Evolutionary conservation across 64 coral and sea anemone genomes (phyloP), one percentile per base, ranked within the genome.

Genomic region (Montipora capricornis): DNA sequence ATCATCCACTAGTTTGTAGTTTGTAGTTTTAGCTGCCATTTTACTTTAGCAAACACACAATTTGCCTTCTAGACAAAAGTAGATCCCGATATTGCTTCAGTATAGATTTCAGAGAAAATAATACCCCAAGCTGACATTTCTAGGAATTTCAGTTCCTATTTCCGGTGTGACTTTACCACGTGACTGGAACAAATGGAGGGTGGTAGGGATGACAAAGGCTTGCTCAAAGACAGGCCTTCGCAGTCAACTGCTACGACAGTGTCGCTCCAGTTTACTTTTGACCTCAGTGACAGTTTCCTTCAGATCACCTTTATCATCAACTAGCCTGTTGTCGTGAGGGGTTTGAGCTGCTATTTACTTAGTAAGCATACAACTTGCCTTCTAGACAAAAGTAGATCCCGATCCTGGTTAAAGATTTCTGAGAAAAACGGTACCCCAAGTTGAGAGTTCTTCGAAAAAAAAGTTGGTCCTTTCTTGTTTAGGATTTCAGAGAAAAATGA

Each of bases 201-300:
- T 37, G 2, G 37, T 37, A 37, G 37, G 37, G 37, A 37, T 37
- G 37, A 37, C 37, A 37, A 37, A 2, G 37, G 37, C 37, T 37
- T 89, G 62, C 92, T 94, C 44, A 94, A 61, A 46, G 85, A 88
- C 15, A 89, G 86, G 17, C 92, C 92, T 94, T 94, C 92, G 47
- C 92, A 94, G 60, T 94, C 92, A 29, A 94, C 92, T 81, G 92
- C 84, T 82, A 94, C 16, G 79, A 81, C 77, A 91, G 47, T 91
- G 77, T 91, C 50, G 22, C 8, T 89, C 49, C 4, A 94, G 77
- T 53, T 2, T 14, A 9, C 12, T 0, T 67, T 17, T n/a, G 2
- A 67, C 10, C 2, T 67, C 62, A 17, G 62, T 4, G 12, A n/a
- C 3, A 14, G 62, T 14, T 9, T 67, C 62, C 15, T 67, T 14